phyloP scores from a whole-genome alignment of 2,888 invertebrate species.

The Asteroscopus sphinx region DNA sequence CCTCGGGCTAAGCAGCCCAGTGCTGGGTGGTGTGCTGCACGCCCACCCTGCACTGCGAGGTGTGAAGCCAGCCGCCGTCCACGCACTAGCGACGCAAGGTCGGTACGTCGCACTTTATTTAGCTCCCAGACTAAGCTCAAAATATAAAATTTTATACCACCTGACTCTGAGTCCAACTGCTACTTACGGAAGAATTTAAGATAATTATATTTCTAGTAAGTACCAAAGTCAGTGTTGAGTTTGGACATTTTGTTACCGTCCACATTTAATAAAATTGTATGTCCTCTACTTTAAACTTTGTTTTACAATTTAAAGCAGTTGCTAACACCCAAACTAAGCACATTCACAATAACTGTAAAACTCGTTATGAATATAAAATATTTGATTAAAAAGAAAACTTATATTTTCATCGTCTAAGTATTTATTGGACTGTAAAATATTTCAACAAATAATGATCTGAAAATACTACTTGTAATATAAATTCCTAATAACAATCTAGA shows the following conservation, averaged over 20 bases:
- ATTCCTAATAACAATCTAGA: slow-evolving; percentile 16
- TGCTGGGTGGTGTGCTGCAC: slow-evolving; percentile 83
- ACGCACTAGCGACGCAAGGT: slow-evolving; percentile 87
- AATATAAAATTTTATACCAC: neutral
- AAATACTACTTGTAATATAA: slow-evolving; percentile 12
- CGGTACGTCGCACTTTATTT: slow-evolving; percentile 82
- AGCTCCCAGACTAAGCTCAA: slow-evolving; percentile 42
- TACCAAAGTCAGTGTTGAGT: too few relatives aligned
- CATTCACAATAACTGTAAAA: neutral
- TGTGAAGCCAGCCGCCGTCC: slow-evolving; percentile 89
- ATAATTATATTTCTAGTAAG: too few relatives aligned
- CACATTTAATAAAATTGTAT: too few relatives aligned
- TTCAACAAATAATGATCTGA: slow-evolving; percentile 8
- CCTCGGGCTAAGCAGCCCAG: slow-evolving; percentile 83
- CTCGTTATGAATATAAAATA: too few relatives aligned
- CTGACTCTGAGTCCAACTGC: neutral
- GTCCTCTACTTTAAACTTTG: neutral
- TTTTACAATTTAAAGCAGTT: slow-evolving; percentile 10
- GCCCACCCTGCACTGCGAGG: slow-evolving; percentile 92
- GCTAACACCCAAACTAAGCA: slow-evolving; percentile 9
- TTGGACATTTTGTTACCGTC: too few relatives aligned
- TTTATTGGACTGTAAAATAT: neutral
- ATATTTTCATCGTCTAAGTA: too few relatives aligned
- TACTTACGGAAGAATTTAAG: too few relatives aligned
- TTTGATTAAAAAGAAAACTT: neutral